Evolutionary conservation across 92 coral and sea anemone genomes (phyloP).

Genomic region (Zoanthus gigantus): DNA sequence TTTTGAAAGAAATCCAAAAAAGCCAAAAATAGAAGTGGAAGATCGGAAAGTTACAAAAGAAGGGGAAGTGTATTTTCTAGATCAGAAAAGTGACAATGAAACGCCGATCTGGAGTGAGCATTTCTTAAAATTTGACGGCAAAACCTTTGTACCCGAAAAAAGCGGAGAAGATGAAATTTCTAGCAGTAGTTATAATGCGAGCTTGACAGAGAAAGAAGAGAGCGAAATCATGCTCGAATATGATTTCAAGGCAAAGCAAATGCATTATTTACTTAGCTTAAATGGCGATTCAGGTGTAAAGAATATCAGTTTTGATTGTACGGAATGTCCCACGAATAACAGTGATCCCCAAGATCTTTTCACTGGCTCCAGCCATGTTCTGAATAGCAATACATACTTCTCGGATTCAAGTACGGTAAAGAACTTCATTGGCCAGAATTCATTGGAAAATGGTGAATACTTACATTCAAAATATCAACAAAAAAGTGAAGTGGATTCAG

Average conservation of each 20-base stretch:
- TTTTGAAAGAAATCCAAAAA: constrained; percentile 6
- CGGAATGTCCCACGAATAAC: not conserved
- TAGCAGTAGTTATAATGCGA: not conserved
- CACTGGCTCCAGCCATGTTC: constrained; percentile 72
- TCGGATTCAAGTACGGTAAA: not conserved
- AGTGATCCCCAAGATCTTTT: constrained; percentile 64
- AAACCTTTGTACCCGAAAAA: constrained; percentile 3
- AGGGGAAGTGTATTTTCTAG: not conserved
- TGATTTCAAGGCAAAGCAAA: constrained; percentile 65
- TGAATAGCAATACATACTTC: constrained; percentile 34
- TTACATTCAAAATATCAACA: not conserved
- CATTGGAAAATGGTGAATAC: not conserved
- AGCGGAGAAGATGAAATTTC: not conserved
- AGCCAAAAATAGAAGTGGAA: constrained; percentile 11
- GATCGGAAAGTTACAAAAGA: not conserved
- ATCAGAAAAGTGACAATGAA: not conserved
- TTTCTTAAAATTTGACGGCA: constrained; percentile 33
- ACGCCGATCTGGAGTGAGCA: constrained; percentile 14
- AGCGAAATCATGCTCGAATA: constrained; percentile 77
- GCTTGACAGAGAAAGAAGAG: constrained; percentile 47
- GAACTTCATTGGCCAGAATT: not conserved
- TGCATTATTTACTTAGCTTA: constrained; percentile 62
- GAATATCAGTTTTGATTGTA: not conserved
- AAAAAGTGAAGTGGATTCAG: not conserved
- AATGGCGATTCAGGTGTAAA: constrained; percentile 58